Percentiles rank a stretch among this genome's conserved stretches.
phyloP scores from a whole-genome alignment of 1,140 invertebrate species.

The Drosophila setifemur region DNA sequence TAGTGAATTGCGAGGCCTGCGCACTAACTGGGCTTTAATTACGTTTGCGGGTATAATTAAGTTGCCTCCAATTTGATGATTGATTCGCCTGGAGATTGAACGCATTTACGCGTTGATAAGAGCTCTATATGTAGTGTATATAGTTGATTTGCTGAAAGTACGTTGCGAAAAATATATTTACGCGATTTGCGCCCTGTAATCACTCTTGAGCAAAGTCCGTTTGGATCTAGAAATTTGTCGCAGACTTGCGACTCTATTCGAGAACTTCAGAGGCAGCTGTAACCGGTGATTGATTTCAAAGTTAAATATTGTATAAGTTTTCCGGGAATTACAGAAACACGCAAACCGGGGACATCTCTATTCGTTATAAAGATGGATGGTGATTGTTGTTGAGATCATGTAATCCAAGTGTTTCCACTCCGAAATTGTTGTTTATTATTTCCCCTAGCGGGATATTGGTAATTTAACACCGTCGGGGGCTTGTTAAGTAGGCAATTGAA shows the following conservation, averaged over 20 bases:
- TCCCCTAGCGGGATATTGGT: constrained; percentile 3
- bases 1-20: constrained; percentile 16
- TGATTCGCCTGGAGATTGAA: constrained; percentile 41
- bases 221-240: constrained; percentile 25
- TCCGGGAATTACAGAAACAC: not conserved
- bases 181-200: constrained; percentile 5
- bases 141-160: constrained; percentile 2
- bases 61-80: constrained; percentile 33
- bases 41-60: constrained; percentile 29
- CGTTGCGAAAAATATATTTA: constrained; percentile 43
- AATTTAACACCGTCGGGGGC: constrained; percentile 27
- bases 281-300: not conserved
- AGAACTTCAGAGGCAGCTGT: not conserved
- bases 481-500: constrained; percentile 36
- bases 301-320: constrained; percentile 14
- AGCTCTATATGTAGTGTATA: not conserved
- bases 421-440: constrained; percentile 41
- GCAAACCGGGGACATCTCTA: not conserved
- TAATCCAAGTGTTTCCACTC: constrained; percentile 10
- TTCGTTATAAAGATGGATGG: not conserved
- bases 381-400: constrained; percentile 2
- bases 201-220: constrained; percentile 38
- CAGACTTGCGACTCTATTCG: constrained; percentile 1
- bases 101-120: constrained; percentile 33
- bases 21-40: constrained; percentile 41